Base-by-base conservation (phyloP, 35 echinoderm and acorn worm species). In the Lytechinus pictus region DNA sequence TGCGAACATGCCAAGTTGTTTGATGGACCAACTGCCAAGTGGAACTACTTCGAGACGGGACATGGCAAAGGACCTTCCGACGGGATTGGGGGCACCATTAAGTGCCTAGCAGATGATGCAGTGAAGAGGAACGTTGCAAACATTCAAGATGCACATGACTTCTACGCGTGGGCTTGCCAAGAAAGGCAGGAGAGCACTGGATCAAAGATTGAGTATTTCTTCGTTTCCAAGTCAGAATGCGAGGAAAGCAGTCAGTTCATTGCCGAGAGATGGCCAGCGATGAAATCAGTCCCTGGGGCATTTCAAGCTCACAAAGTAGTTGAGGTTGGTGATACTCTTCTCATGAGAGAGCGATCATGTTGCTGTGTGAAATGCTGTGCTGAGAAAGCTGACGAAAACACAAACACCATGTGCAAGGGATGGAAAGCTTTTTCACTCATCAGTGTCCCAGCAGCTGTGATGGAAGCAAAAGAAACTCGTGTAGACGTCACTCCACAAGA, bases 51-150 rank as follows among this genome's bases (percentile, higher is more conserved):
- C 33, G 95, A 97, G 57, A 52, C 92, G 16, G 95, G 95, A 4
- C 95, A 97, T 54, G 95, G 97, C 28, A 97, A 97, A 91, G 95
- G 97, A 9, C 54, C 95, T 8, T 94, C 79, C 54, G 95, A 97
- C 66, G 95, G 95, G 5, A 89, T 97, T 58, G 96, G 96, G 4
- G 96, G 96, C 2, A 96, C 95, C 1, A 86, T 91, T 0, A 95
- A 97, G 86, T 16, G 96, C 28, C 55, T 95, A 5, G 96, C 95
- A 93, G 89, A 61, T 51, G n/a, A 61, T 27, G 95, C 95, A 28
- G 95, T 96, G 0, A 96, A 96, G 57, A 79, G 52, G 60, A 61
- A 14, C 10, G 91, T 60, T 7, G 95, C 94, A 3, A n/a, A n/a
- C n/a, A 96, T 96, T 5, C 95, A 96, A 54, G 95, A 96, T 57